Conservation (phyloP, 2,113 vertebrate species). For the Ammospiza nelsoni region DNA sequence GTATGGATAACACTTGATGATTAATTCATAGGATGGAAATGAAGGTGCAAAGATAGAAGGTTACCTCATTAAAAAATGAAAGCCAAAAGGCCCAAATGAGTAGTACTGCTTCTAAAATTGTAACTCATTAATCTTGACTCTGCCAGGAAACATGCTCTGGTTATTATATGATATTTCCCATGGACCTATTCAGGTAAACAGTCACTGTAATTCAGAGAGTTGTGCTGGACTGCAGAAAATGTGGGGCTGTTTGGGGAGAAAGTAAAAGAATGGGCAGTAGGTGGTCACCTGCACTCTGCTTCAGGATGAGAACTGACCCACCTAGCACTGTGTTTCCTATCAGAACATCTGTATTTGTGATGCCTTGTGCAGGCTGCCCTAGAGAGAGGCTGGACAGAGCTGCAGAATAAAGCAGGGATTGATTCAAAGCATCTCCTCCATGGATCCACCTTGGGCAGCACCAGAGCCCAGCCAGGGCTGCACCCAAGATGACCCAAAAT, state of each 20-base stretch:
- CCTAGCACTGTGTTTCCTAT: neutral
- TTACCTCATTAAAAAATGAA: constrained; percentile 42
- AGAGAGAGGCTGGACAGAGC: neutral
- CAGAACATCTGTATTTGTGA: neutral
- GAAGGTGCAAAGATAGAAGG: neutral
- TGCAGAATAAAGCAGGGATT: neutral
- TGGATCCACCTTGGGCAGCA: neutral
- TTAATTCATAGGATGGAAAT: constrained; percentile 31
- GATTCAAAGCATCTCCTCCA: neutral
- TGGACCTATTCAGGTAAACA: neutral
- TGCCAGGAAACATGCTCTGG: neutral
- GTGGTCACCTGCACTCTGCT: neutral
- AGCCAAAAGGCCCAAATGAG: neutral
- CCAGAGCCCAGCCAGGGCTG: no score
- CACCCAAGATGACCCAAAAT: no score
- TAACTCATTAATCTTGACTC: neutral
- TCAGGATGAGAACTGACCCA: neutral
- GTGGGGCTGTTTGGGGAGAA: neutral
- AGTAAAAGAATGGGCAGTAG: neutral
- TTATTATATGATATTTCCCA: neutral
- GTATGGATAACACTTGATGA: neutral
- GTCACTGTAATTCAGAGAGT: neutral
- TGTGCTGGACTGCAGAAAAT: neutral
- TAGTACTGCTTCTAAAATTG: constrained; percentile 20
- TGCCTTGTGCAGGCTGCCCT: neutral